Base-by-base conservation (phyloP, 2,113 vertebrate species). In the Sterrhoptilus dennistouni region DNA sequence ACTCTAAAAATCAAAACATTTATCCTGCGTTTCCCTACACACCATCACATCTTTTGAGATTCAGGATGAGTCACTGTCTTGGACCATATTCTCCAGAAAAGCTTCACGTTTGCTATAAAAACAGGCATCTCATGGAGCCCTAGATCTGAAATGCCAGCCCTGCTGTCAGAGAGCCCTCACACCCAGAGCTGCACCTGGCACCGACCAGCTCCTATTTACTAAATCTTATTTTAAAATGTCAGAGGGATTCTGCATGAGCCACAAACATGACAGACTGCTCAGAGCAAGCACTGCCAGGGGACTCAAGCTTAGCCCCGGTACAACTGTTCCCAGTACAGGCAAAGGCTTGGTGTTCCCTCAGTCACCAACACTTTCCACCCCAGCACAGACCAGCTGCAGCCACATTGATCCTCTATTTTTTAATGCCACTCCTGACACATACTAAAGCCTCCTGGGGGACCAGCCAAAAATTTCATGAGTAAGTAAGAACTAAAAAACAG, bases 1-100 rank as follows among this genome's bases (percentile, higher is more conserved):
- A 77, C 64, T 79, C 63, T 52, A 45, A 90, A 87, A 86, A 85
- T 89, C 94, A 93, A 96, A 97, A 95, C 92, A 95, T 91, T 97
- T 90, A 93, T 81, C 81, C 78, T 71, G 56, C 82, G 11, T 77
- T 94, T 95, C 93, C 72, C 83, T 82, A 71, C 78, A 57, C 44
- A 2, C 78, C 84, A 64, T 29, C 88, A 59, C 65, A 85, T 91
- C 83, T 90, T 89, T 59, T 93, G 68, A 82, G 81, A 94, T 76
- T 71, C 45, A 28, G 75, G 54, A 84, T 95, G 86, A 94, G 76
- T 96, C 94, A 95, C 31, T n/a, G 78, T 31, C 83, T 94, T 93
- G 88, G 86, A 75, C 90, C 35, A 33, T 1, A 2, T 66, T 88
- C 87, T 81, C 87, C 93, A 82, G 84, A 35, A 90, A 91, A 95